phyloP scores from a whole-genome alignment of 2,113 vertebrate species.

The Lampris megalopsis region DNA sequence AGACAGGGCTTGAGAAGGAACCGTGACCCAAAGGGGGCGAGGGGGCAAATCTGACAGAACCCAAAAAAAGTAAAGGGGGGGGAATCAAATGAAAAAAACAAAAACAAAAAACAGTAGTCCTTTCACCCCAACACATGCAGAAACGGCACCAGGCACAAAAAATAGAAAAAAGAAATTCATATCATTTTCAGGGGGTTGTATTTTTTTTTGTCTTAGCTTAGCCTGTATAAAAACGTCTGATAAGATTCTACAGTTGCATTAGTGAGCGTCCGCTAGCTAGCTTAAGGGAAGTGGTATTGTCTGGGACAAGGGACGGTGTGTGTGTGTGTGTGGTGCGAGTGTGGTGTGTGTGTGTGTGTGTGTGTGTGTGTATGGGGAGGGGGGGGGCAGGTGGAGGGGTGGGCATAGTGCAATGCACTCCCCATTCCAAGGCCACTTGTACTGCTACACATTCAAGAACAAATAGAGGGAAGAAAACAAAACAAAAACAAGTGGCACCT shows the following conservation, averaged over 20 bases:
- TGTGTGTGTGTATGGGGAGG: too few species aligned
- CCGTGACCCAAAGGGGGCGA: constrained; percentile 37
- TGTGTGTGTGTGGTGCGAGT: too few species aligned
- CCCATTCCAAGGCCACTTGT: constrained; percentile 80
- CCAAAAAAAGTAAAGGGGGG: not conserved
- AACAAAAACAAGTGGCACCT: constrained; percentile 76
- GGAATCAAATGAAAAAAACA: constrained; percentile 62
- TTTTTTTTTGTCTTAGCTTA: constrained; percentile 57
- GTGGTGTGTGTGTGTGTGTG: constrained; percentile 28
- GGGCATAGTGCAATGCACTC: constrained; percentile 85
- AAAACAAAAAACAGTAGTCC: constrained; percentile 81
- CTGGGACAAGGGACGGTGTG: constrained; percentile 77
- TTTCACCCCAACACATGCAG: constrained; percentile 84
- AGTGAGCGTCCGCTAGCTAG: constrained; percentile 73
- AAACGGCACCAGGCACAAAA: constrained; percentile 77
- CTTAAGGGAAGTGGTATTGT: constrained; percentile 74
- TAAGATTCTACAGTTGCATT: constrained; percentile 72
- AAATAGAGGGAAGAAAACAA: constrained; percentile 31
- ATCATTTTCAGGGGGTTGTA: constrained; percentile 70
- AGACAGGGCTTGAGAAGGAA: constrained; percentile 64
- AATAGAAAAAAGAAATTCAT: constrained; percentile 55
- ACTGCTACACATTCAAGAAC: constrained; percentile 82
- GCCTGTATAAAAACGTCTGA: constrained; percentile 73
- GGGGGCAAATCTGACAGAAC: constrained; percentile 1
- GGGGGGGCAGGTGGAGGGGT: constrained; percentile 75